These are phyloP conservation scores for Remorina albescens DNA, from an alignment of 2,797 vertebrate genomes.

Conservation along the genomic window DNA sequence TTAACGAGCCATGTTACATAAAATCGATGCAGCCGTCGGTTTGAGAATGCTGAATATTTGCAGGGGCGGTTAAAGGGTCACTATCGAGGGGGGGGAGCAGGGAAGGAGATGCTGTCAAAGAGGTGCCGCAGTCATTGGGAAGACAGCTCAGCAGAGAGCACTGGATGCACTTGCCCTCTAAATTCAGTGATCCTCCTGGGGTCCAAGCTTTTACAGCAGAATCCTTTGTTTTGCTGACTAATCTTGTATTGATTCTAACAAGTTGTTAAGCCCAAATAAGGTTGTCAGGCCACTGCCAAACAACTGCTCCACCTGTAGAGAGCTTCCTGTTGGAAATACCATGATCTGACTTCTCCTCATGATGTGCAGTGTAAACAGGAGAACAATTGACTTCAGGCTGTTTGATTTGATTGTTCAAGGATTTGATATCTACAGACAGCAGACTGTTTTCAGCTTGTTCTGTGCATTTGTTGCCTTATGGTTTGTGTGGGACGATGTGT, in stretches of 20 bases:
- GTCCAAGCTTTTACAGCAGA: slow-evolving; percentile 81
- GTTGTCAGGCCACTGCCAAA: slow-evolving; percentile 71
- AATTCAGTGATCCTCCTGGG: slow-evolving; percentile 69
- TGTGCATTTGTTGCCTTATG: slow-evolving; percentile 42
- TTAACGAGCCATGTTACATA: slow-evolving; percentile 84
- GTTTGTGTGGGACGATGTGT: slow-evolving; percentile 57
- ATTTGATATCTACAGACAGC: slow-evolving; percentile 24
- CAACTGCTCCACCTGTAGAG: slow-evolving; percentile 65
- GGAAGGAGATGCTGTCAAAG: slow-evolving; percentile 72
- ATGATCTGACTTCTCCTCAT: slow-evolving; percentile 24
- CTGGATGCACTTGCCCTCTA: slow-evolving; percentile 66
- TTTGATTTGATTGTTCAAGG: slow-evolving; percentile 20
- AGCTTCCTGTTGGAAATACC: slow-evolving; percentile 19
- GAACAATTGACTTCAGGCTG: not conserved
- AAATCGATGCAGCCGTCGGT: slow-evolving; percentile 82
- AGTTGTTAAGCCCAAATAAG: slow-evolving; percentile 79
- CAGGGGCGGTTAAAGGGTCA: slow-evolving; percentile 72
- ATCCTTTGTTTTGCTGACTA: slow-evolving; percentile 86
- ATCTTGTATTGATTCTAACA: slow-evolving; percentile 83
- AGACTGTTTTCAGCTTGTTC: slow-evolving; percentile 38
- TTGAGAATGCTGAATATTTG: slow-evolving; percentile 80
- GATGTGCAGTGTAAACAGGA: slow-evolving; percentile 14
- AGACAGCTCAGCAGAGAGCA: slow-evolving; percentile 52
- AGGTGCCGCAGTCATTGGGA: slow-evolving; percentile 41
- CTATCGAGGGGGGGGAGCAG: slow-evolving; percentile 52